Evolutionary conservation across 1,140 invertebrate genomes (phyloP).

Genomic region (Caenorhabditis inopinata): DNA sequence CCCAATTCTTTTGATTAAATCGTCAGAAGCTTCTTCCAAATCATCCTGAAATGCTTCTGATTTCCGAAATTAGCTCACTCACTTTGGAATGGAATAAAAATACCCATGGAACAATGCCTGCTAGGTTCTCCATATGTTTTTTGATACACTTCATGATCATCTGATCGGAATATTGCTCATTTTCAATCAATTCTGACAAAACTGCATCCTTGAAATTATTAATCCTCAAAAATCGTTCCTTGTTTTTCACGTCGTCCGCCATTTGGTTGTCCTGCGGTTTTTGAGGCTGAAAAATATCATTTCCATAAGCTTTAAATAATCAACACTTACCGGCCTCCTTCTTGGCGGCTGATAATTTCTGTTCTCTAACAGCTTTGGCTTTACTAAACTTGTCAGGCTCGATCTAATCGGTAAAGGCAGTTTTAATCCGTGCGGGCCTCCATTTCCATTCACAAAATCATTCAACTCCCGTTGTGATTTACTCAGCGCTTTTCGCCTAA

Average conservation of each 20-base stretch:
- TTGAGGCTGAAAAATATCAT: neutral
- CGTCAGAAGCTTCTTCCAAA: neutral
- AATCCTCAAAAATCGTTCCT: neutral
- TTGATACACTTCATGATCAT: neutral
- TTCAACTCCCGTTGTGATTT: constrained; percentile 3
- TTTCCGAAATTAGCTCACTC: neutral
- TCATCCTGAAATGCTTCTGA: neutral
- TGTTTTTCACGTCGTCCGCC: neutral
- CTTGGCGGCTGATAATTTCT: constrained; percentile 35
- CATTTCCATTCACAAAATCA: neutral
- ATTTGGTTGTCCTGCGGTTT: neutral
- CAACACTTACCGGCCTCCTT: neutral
- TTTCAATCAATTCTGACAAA: neutral
- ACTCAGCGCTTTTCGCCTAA: neutral
- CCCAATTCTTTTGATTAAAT: neutral
- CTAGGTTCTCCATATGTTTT: neutral
- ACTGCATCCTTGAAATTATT: neutral
- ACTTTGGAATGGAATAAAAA: neutral
- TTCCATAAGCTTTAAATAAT: neutral
- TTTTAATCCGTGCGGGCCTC: neutral
- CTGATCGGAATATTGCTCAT: neutral
- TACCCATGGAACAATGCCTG: neutral
- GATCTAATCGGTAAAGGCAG: neutral
- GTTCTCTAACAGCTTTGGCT: constrained; percentile 6
- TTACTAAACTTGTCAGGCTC: constrained; percentile 11